A percentile compares a stretch with the other conserved stretches of the same genome.
Evolutionary conservation across 2,888 invertebrate species (phyloP).

Genomic region (Nomada fucata): DNA sequence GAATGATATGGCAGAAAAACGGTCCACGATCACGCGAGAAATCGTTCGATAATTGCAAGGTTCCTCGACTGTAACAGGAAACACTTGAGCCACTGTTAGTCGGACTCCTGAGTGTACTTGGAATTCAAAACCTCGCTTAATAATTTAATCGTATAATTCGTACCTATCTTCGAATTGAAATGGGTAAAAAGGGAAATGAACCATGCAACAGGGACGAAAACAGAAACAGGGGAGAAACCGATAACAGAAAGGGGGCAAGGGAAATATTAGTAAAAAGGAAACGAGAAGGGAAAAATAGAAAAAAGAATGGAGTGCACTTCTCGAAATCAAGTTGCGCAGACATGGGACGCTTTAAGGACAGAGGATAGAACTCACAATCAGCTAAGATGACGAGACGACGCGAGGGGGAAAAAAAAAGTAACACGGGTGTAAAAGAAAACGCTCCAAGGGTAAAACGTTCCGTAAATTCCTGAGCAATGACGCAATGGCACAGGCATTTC

Average conservation of each 20-base stretch:
- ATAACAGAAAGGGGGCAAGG: too few relatives aligned
- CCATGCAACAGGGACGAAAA: too few relatives aligned
- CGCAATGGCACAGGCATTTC: conserved; percentile 82
- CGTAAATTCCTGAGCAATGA: conserved; percentile 82
- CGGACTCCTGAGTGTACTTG: neutral
- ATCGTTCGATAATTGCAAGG: conserved; percentile 38
- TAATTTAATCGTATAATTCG: too few relatives aligned
- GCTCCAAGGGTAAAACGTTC: conserved; percentile 71
- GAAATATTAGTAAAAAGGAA: too few relatives aligned
- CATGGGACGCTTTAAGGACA: conserved; percentile 35
- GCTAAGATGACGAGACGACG: conserved; percentile 21
- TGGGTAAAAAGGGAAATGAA: too few relatives aligned
- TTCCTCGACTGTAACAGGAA: neutral
- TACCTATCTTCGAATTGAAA: too few relatives aligned
- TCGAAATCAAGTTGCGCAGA: neutral
- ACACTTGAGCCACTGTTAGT: neutral
- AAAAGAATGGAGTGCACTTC: too few relatives aligned
- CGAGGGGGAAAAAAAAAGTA: conserved; percentile 26
- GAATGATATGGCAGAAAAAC: conserved; percentile 28
- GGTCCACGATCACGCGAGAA: conserved; percentile 32
- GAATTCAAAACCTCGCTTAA: too few relatives aligned
- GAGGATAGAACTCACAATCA: conserved; percentile 26
- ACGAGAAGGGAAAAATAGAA: too few relatives aligned
- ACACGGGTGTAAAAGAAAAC: conserved; percentile 59
- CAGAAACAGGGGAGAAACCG: too few relatives aligned